phyloP scores from a whole-genome alignment of 1,140 invertebrate genomes.

The Aphis gossypii region DNA sequence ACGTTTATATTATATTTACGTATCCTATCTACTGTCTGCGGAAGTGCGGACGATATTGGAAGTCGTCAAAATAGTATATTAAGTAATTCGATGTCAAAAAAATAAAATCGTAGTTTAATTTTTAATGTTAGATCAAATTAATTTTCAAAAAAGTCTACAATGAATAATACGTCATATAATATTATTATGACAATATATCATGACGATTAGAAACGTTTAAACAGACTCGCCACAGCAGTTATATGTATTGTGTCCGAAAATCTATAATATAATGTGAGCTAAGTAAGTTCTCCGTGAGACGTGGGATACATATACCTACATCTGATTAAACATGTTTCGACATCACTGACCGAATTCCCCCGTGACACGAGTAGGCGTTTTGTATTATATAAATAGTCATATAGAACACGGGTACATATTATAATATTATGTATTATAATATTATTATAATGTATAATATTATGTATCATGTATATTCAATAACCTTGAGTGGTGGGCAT shows the following conservation, averaged over 20 bases:
- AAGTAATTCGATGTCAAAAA: neutral
- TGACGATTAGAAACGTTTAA: neutral
- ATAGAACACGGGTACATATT: neutral
- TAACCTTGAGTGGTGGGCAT: slow-evolving; percentile 21
- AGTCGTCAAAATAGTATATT: neutral
- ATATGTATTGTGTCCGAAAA: neutral
- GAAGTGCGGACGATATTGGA: neutral
- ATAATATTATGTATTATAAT: neutral
- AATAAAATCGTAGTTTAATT: neutral
- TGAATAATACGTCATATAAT: neutral
- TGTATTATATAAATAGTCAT: neutral
- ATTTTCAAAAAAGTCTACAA: neutral
- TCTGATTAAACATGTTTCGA: neutral
- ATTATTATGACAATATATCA: neutral
- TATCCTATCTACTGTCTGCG: neutral
- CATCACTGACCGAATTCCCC: neutral
- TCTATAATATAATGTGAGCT: neutral
- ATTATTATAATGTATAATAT: too few relatives aligned
- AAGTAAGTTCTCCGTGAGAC: neutral
- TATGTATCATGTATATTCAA: neutral
- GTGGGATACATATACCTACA: neutral
- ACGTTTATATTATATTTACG: neutral
- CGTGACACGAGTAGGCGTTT: neutral
- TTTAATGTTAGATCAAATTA: neutral
- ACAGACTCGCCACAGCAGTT: neutral